Percentiles rank a stretch among this genome's conserved stretches.
These are phyloP conservation scores for Spea hammondii DNA, from an alignment of 2,797 vertebrate genomes.

Conservation along the genomic window DNA sequence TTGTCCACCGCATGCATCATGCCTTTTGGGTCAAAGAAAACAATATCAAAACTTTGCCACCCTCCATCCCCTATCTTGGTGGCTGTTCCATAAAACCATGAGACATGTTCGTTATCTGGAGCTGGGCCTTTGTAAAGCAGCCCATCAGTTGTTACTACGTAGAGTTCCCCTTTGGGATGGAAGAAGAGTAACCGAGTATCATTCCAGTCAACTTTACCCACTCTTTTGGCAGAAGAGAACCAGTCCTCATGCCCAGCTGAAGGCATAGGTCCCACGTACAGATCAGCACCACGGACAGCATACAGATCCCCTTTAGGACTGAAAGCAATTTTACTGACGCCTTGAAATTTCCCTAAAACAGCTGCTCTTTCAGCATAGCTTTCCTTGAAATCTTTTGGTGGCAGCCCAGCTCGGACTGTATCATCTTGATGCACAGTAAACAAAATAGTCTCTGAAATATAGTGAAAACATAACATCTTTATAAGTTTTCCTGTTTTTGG, in stretches of 20 bases:
- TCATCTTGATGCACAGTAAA: not conserved
- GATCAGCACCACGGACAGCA: not conserved
- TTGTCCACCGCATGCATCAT: not conserved
- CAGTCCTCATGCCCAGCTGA: not conserved
- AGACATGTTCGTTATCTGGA: not conserved
- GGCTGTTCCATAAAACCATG: not conserved
- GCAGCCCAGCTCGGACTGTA: not conserved
- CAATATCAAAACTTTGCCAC: not conserved
- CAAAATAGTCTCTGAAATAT: not conserved
- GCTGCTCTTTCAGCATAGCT: not conserved
- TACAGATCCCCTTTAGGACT: not conserved
- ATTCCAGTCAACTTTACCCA: not conserved
- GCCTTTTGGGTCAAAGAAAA: not conserved
- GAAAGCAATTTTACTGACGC: not conserved
- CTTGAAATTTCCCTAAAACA: not conserved
- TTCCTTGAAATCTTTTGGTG: not conserved
- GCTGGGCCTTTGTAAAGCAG: not conserved
- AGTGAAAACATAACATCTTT: no score
- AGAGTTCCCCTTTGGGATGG: not conserved
- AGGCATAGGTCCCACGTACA: not conserved
- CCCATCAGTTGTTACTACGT: not conserved
- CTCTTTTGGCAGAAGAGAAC: not conserved
- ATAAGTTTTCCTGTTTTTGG: no score
- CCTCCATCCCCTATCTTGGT: not conserved
- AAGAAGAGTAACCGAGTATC: not conserved